Evolutionary conservation across 64 coral and sea anemone genomes (phyloP).

Genomic region (Montipora cactus): DNA sequence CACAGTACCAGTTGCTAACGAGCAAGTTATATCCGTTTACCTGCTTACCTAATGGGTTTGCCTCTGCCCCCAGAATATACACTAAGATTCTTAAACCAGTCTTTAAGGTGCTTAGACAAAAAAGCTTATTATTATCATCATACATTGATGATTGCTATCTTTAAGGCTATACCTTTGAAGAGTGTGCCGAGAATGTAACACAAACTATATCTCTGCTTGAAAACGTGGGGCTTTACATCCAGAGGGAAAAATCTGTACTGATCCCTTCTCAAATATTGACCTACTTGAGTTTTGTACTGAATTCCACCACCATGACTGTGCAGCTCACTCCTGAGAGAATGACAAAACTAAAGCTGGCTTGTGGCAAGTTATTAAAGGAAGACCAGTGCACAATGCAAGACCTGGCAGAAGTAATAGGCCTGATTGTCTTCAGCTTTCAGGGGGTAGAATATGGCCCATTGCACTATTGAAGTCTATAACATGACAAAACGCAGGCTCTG

Average conservation of each 20-base stretch:
- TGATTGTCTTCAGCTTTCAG: neutral
- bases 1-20: constrained; percentile 7
- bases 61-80: constrained; percentile 24
- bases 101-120: constrained; percentile 11
- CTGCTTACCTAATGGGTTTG: constrained; percentile 46
- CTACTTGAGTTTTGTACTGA: constrained; percentile 24
- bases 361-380: neutral
- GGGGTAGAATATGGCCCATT: constrained; percentile 23
- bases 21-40: constrained; percentile 61
- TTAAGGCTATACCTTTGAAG: neutral
- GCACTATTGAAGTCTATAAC: neutral
- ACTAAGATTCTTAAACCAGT: constrained; percentile 52
- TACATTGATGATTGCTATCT: constrained; percentile 2
- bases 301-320: too few species aligned
- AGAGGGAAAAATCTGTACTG: constrained; percentile 16
- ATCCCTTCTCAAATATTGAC: neutral
- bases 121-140: constrained; percentile 21
- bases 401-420: too few species aligned
- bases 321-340: too few species aligned
- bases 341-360: neutral
- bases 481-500: neutral
- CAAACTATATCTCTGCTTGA: constrained; percentile 1
- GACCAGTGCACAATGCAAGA: neutral
- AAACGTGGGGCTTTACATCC: constrained; percentile 13
- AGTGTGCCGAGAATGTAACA: too few species aligned